Conservation (phyloP, 2,797 vertebrate genomes). For the Chelidonichthys spinosus region DNA sequence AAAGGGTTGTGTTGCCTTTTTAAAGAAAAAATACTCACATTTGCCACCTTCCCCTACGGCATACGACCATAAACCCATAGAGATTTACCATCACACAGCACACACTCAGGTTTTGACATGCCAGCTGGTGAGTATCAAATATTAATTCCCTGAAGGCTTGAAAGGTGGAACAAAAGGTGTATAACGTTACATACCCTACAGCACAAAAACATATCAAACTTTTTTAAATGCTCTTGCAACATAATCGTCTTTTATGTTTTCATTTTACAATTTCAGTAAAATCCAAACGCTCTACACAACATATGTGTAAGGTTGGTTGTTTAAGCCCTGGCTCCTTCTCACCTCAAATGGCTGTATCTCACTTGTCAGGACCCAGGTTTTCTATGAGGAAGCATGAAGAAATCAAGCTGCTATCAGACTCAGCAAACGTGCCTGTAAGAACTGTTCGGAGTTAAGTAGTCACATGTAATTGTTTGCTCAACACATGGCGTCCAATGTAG, state of each 20-base stretch:
- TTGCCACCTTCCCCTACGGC: not conserved
- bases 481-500: not conserved
- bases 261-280: not conserved
- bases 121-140: not conserved
- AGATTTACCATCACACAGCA: not conserved
- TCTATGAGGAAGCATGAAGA: not conserved
- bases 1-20: slow-evolving; percentile 2
- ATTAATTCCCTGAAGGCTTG: not conserved
- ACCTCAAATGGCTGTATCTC: not conserved
- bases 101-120: not conserved
- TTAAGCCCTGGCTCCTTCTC: too few relatives aligned
- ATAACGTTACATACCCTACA: not conserved
- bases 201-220: too few relatives aligned
- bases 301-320: too few relatives aligned
- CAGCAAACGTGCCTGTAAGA: not conserved
- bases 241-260: not conserved
- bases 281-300: not conserved
- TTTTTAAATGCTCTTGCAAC: too few relatives aligned
- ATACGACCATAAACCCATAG: not conserved
- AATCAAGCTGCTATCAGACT: not conserved
- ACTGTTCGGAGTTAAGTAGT: not conserved
- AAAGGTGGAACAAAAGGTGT: not conserved
- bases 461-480: not conserved
- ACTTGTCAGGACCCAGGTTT: not conserved
- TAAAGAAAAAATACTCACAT: not conserved